phyloP scores from a whole-genome alignment of 2,113 vertebrate species.

The Salvelinus alpinus region DNA sequence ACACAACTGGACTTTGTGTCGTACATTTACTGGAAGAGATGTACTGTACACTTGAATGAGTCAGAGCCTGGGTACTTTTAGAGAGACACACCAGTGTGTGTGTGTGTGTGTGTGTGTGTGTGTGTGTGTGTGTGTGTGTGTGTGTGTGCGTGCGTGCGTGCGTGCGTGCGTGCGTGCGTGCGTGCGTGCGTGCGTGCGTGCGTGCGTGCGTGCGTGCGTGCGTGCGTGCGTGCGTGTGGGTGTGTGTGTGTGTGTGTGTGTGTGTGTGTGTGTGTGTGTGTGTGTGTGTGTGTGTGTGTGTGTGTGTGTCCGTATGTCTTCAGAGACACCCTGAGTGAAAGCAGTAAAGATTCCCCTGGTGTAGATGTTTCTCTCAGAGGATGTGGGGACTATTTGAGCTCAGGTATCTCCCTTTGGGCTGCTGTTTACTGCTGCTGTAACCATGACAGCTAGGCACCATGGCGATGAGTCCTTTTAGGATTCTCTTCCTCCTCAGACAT shows the following conservation, averaged over 20 bases:
- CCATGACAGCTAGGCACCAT: constrained; percentile 1
- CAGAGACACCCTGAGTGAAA: neutral
- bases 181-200: too few relatives aligned
- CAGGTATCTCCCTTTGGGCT: constrained; percentile 1
- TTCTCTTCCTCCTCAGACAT: neutral
- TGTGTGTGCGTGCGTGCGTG: too few relatives aligned
- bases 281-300: neutral
- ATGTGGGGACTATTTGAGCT: neutral
- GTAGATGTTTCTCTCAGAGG: neutral
- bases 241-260: neutral
- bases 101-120: neutral
- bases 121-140: neutral
- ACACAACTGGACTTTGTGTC: too few relatives aligned
- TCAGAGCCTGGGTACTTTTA: neutral
- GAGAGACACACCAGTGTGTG: neutral
- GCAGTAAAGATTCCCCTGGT: neutral
- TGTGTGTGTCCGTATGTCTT: neutral
- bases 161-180: too few relatives aligned
- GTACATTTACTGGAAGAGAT: neutral
- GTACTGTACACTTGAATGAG: too few relatives aligned
- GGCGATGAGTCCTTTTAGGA: constrained; percentile 1
- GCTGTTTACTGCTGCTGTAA: neutral
- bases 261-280: neutral
- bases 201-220: neutral
- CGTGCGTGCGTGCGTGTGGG: neutral